phyloP scores from a whole-genome alignment of 1,140 invertebrate genomes.

The Brachionus sp. region DNA sequence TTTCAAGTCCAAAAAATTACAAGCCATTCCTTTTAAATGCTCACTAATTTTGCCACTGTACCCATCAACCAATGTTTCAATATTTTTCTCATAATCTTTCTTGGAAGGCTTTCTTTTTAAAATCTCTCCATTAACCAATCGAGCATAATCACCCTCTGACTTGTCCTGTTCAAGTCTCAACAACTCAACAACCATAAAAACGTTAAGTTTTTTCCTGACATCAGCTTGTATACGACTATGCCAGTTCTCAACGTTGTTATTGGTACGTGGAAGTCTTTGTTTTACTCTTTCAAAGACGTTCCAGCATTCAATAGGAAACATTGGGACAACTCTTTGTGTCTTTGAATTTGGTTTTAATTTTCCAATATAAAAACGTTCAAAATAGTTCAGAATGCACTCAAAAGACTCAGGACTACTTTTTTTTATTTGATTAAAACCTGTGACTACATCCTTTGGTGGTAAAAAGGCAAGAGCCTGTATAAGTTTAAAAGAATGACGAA shows the following conservation, averaged over 20 bases:
- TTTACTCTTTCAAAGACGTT: slow-evolving; percentile 9
- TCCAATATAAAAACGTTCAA: too few species aligned
- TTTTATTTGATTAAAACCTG: too few species aligned
- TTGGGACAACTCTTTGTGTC: background rate
- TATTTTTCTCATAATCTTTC: slow-evolving; percentile 3
- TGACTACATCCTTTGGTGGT: too few species aligned
- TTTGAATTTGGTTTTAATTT: background rate
- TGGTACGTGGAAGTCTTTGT: too few species aligned
- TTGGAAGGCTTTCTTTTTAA: background rate
- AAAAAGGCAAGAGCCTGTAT: too few species aligned
- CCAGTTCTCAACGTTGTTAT: background rate
- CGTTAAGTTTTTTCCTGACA: too few species aligned
- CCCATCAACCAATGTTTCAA: background rate
- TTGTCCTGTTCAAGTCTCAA: background rate
- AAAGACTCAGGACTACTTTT: too few species aligned
- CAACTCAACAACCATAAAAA: background rate
- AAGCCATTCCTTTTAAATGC: background rate
- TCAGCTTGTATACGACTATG: background rate
- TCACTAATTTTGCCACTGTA: background rate
- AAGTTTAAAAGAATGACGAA: too few species aligned
- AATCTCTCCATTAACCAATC: background rate
- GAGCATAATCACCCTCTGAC: background rate
- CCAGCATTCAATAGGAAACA: background rate
- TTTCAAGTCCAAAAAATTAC: background rate
- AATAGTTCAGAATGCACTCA: too few species aligned